Conservation (phyloP, 2,888 invertebrate species). For the Onchidella celtica region DNA sequence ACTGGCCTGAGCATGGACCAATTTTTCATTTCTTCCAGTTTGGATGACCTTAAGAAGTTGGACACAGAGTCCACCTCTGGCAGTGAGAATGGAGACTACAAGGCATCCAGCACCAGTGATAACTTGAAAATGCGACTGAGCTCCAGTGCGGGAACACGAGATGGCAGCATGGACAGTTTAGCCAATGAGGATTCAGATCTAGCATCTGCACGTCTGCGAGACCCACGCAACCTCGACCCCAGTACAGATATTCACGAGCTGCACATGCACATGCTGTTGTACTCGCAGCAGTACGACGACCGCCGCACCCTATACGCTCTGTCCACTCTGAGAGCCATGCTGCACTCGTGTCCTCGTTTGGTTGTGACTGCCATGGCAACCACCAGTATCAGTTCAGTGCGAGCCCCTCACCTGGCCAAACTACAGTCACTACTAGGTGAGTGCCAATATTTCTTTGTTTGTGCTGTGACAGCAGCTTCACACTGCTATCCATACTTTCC, state of each 20-base stretch:
- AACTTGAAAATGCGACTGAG: not conserved
- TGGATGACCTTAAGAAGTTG: conserved; percentile 55
- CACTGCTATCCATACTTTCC: too few relatives aligned
- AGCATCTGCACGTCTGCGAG: not conserved
- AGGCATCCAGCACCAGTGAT: conserved; percentile 21
- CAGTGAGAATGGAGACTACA: conserved; percentile 61
- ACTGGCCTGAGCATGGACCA: conserved; percentile 28
- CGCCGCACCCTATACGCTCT: conserved; percentile 88
- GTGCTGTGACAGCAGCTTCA: too few relatives aligned
- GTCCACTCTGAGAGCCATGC: conserved; percentile 87
- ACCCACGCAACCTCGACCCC: conserved; percentile 55
- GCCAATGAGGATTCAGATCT: conserved; percentile 41
- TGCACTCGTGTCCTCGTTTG: conserved; percentile 86
- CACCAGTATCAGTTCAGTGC: conserved; percentile 84
- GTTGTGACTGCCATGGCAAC: conserved; percentile 89
- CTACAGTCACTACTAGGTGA: conserved; percentile 83
- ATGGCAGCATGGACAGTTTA: conserved; percentile 53
- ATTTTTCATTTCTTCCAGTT: conserved; percentile 32
- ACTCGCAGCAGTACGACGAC: conserved; percentile 89
- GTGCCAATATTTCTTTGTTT: too few relatives aligned
- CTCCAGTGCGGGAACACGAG: not conserved
- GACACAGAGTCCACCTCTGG: conserved; percentile 70
- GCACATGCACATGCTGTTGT: conserved; percentile 91
- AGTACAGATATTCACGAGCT: conserved; percentile 85
- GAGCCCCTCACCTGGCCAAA: conserved; percentile 76